Evolutionary conservation across 2,888 invertebrate genomes (phyloP).

Genomic region (Cantharis rufa): DNA sequence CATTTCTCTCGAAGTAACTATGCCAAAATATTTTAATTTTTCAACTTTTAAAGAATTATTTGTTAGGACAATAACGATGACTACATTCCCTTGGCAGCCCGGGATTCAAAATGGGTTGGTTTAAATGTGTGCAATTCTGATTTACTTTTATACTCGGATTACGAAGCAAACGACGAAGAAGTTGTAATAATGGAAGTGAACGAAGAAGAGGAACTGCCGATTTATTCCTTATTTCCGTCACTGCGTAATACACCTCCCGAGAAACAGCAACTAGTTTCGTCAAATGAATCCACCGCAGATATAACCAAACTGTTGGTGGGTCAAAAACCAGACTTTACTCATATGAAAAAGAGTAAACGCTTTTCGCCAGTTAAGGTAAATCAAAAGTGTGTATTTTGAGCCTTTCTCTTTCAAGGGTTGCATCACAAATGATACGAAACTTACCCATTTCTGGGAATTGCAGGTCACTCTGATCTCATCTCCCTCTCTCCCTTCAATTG

Average conservation of each 20-base stretch:
- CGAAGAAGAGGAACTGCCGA: slow-evolving; percentile 36
- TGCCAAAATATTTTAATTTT: neutral
- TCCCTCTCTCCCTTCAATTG: no score
- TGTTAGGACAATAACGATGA: slow-evolving; percentile 27
- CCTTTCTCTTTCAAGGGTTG: no score
- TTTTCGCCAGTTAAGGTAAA: slow-evolving; percentile 26
- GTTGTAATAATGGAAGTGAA: slow-evolving; percentile 38
- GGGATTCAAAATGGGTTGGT: slow-evolving; percentile 59
- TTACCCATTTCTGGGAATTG: no score
- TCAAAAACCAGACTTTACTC: slow-evolving; percentile 42
- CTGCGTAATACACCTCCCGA: slow-evolving; percentile 34
- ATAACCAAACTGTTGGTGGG: slow-evolving; percentile 46
- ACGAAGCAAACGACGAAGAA: slow-evolving; percentile 18
- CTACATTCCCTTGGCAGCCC: slow-evolving; percentile 54
- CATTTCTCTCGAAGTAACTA: neutral
- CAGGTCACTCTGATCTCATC: no score
- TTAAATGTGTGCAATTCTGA: slow-evolving; percentile 51
- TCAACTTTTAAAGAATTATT: neutral
- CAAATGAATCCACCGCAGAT: slow-evolving; percentile 36
- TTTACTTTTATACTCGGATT: slow-evolving; percentile 15
- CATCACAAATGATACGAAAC: no score
- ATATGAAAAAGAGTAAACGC: slow-evolving; percentile 39
- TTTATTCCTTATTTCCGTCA: slow-evolving; percentile 43
- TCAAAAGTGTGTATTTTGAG: neutral
- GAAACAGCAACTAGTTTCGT: neutral